Evolutionary conservation across 2,113 vertebrate genomes (phyloP), one percentile per base, ranked within the genome.

Genomic region (Monopterus albus): DNA sequence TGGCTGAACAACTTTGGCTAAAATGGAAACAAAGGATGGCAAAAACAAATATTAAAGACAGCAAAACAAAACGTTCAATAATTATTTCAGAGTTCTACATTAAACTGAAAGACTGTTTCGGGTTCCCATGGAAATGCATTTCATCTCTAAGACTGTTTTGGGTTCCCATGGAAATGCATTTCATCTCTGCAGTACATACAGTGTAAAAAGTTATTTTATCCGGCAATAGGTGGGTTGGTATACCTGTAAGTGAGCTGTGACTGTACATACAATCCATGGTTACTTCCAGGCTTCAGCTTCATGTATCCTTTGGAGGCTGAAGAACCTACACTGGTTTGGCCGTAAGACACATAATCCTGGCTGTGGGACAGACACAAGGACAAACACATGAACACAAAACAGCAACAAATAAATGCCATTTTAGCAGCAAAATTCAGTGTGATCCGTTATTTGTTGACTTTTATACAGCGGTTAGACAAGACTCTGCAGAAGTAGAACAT

Each of bases 191-290:
- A 5, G 12, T 12, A 33, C 10, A 28, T n/a, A n/a, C n/a, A n/a
- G 26, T 33, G 8, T 6, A 35, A 42, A 8, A 45, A 13, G 1
- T 10, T 5, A 47, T 0, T 10, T n/a, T n/a, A 26, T 13, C 1
- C 3, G 52, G 20, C n/a, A 11, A 8, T 25, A 6, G 7, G 20
- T 15, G 15, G 10, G 21, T 2, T 21, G 6, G 3, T 20, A 4
- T 64, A 93, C 92, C 79, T 91, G 76, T 73, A 18, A 18, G 1
- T 14, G 17, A 91, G 69, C 21, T 80, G 64, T 2, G 52, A 61
- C 8, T 83, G 76, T n/a, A 86, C 3, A 1, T 1, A 6, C 17
- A 68, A 25, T 12, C 0, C 23, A 12, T 47, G 5, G 15, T 10
- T 1, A 40, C 63, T 73, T 21, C 9, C 59, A 15, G 58, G 2